Evolutionary conservation across 2,113 vertebrate species (phyloP).

Genomic region (Notothenia coriiceps): DNA sequence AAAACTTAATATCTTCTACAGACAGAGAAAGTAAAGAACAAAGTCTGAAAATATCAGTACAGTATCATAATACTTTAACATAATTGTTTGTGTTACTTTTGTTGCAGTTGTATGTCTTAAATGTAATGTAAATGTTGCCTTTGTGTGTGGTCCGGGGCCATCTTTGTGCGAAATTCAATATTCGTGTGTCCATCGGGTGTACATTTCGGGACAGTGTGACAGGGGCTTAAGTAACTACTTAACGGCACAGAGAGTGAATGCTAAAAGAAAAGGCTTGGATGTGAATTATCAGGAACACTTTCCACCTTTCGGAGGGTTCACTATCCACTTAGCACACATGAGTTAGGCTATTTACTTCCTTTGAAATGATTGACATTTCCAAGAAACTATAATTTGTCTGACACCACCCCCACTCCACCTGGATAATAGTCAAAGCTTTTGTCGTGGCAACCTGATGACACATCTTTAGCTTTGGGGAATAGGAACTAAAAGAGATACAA

Average conservation of each 20-base stretch:
- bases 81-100: no score
- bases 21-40: no score
- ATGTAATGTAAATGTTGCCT: no score
- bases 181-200: no score
- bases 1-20: no score
- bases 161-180: no score
- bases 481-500: conserved; percentile 47
- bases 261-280: not conserved
- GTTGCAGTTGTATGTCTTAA: no score
- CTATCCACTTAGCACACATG: conserved; percentile 3
- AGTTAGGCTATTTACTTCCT: conserved; percentile 35
- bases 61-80: no score
- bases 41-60: no score
- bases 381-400: conserved; percentile 49
- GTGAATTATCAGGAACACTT: not conserved
- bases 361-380: conserved; percentile 60
- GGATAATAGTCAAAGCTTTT: conserved; percentile 56
- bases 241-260: not conserved
- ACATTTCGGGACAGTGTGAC: no score
- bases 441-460: conserved; percentile 61
- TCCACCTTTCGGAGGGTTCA: not conserved
- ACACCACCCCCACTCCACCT: conserved; percentile 36
- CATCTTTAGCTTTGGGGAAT: not conserved
- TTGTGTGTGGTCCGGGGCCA: no score
- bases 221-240: not conserved